Base-by-base conservation (phyloP, 2,113 vertebrate genomes). In the Kryptolebias marmoratus region DNA sequence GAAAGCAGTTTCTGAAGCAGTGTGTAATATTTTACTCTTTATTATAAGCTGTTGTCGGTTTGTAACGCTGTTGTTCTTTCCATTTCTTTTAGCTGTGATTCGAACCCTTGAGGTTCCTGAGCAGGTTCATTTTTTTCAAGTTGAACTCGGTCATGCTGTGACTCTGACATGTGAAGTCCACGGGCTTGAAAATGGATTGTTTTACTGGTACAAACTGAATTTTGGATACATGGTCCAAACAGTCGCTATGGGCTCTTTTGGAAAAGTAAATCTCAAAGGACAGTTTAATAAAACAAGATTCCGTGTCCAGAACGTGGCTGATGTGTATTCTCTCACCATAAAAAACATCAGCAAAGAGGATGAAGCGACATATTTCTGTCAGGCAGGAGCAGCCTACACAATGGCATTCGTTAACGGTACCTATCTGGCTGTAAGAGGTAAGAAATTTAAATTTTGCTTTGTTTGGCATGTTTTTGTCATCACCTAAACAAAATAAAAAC, bases 331-430 rank as follows among this genome's bases (percentile, higher is more conserved):
- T 55, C 73, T 90, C 4, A 42, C 1, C 4, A 85, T 90, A 64
- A 64, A 0, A 58, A 81, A 89, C 48, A 57, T 80, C 0, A 83
- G 14, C 31, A 85, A 81, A 87, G 80, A 86, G 12, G 89, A 89
- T 57, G 85, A 86, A 72, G 87, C 58, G 12, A 81, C 60, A 4
- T 87, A 89, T 54, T n/a, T 85, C 31, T 89, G 88, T 66, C 81
- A 82, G 56, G 13, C 14, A 2, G 88, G 84, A 70, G 0, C 10
- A 0, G 31, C 31, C 16, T 86, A 73, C 11, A 0, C 0, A 1
- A 63, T 82, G 53, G 0, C 0, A 4, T 63, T 85, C 2, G 0
- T n/a, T 0, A 71, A 63, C 8, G 4, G 31, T 13, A 78, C 68
- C n/a, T 0, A 74, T 59, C 0, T 90, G 60, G 7, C 22, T 36